Evolutionary conservation across 2,797 vertebrate species (phyloP).

Genomic region (Spondyliosoma cantharus): DNA sequence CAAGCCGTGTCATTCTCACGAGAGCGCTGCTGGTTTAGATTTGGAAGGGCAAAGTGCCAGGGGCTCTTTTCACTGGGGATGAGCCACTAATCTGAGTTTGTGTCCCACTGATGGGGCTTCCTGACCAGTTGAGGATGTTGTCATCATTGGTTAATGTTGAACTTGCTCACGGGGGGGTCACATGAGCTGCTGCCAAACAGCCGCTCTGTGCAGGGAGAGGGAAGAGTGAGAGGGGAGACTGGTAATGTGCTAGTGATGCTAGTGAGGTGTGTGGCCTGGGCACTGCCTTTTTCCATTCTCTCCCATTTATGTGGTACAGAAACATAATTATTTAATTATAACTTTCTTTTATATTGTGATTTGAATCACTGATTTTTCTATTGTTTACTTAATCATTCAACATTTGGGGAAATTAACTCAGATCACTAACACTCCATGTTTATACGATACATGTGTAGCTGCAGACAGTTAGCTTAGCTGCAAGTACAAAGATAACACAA

Average conservation of each 20-base stretch:
- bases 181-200: constrained; percentile 55
- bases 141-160: constrained; percentile 79
- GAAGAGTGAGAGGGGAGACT: background rate
- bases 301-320: background rate
- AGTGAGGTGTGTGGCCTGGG: constrained; percentile 30
- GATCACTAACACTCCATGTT: background rate
- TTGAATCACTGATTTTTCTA: too few species aligned
- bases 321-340: background rate
- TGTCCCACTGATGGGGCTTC: constrained; percentile 79
- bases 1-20: constrained; percentile 67
- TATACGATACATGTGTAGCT: background rate
- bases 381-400: background rate
- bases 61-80: constrained; percentile 75
- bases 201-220: background rate
- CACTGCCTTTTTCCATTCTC: constrained; percentile 2
- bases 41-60: constrained; percentile 74
- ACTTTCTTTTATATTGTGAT: background rate
- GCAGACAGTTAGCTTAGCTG: background rate
- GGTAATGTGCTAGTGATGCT: constrained; percentile 20
- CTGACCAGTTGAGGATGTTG: constrained; percentile 79
- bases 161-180: constrained; percentile 66
- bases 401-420: background rate
- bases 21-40: constrained; percentile 78
- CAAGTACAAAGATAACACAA: constrained; percentile 4
- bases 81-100: constrained; percentile 80